Evolutionary conservation across 2,797 vertebrate genomes (phyloP).

Genomic region (Etheostoma perlongum): DNA sequence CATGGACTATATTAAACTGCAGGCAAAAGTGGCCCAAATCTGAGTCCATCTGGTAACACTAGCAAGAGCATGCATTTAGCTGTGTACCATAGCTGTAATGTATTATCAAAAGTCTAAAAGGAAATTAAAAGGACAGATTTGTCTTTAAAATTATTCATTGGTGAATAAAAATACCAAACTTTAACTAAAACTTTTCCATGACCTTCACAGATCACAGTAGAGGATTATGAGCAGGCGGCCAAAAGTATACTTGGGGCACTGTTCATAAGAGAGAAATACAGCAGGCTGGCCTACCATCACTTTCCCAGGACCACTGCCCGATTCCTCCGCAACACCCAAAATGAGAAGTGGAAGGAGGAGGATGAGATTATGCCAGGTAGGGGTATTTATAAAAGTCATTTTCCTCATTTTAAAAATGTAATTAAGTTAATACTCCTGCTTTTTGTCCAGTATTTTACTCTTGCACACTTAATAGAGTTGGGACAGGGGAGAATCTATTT

Average conservation of each 20-base stretch:
- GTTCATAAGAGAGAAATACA: constrained; percentile 94
- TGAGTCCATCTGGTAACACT: background rate
- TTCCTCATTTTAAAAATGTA: background rate
- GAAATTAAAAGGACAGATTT: too few species aligned
- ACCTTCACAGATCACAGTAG: constrained; percentile 90
- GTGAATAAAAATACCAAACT: background rate
- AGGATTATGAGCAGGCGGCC: constrained; percentile 95
- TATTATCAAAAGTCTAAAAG: background rate
- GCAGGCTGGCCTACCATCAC: constrained; percentile 91
- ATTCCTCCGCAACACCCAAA: constrained; percentile 84
- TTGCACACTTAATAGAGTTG: too few species aligned
- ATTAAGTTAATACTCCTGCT: background rate
- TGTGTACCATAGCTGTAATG: background rate
- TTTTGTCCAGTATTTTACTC: background rate
- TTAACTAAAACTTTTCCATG: background rate
- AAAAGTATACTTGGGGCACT: constrained; percentile 90
- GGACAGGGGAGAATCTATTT: too few species aligned
- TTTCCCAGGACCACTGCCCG: constrained; percentile 90
- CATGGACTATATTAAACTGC: too few species aligned
- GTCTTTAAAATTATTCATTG: background rate
- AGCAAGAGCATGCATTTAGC: background rate
- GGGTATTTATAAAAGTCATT: background rate
- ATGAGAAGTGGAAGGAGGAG: constrained; percentile 85
- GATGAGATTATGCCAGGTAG: constrained; percentile 92
- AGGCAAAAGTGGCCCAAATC: too few species aligned